Evolutionary conservation across 1,140 invertebrate genomes (phyloP).

Genomic region (Drosophila bocqueti): DNA sequence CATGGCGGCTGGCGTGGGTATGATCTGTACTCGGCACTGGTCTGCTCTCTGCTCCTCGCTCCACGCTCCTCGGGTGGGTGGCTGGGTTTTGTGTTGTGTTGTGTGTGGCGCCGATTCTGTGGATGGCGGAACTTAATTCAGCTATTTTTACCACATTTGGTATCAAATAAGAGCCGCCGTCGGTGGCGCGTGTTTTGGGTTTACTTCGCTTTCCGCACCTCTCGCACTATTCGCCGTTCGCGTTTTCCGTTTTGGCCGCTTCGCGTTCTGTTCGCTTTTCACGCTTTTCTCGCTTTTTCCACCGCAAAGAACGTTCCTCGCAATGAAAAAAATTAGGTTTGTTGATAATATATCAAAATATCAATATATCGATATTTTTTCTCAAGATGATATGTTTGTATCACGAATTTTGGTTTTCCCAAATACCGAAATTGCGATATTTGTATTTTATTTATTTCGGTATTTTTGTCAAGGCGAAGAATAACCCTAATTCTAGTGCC

Average conservation of each 20-base stretch:
- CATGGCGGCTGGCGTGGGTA: slow-evolving; percentile 42
- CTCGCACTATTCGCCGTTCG: slow-evolving; percentile 28
- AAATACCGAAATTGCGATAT: no score
- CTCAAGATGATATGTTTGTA: no score
- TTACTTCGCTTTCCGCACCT: slow-evolving; percentile 20
- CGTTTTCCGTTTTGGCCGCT: slow-evolving; percentile 30
- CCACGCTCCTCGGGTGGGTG: slow-evolving; percentile 12
- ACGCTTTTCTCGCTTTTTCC: slow-evolving; percentile 34
- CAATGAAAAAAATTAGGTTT: no score
- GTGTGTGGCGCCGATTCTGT: slow-evolving; percentile 34
- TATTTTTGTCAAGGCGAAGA: no score
- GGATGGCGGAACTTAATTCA: slow-evolving; percentile 38
- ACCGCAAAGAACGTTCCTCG: slow-evolving; percentile 7
- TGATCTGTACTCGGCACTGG: slow-evolving; percentile 21
- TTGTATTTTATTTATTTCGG: no score
- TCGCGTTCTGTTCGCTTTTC: slow-evolving; percentile 40
- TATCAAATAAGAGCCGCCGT: slow-evolving; percentile 35
- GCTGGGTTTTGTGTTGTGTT: slow-evolving; percentile 3
- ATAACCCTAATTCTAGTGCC: no score
- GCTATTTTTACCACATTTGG: slow-evolving; percentile 79
- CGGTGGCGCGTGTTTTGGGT: slow-evolving; percentile 26
- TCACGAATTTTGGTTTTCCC: no score
- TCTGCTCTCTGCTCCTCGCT: slow-evolving; percentile 24
- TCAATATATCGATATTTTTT: no score
- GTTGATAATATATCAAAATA: no score